A percentile compares a stretch with the other conserved stretches of the same genome.
These are phyloP conservation scores for Mormyrus lacerda DNA, from an alignment of 2,113 vertebrate species.

Conservation along the genomic window DNA sequence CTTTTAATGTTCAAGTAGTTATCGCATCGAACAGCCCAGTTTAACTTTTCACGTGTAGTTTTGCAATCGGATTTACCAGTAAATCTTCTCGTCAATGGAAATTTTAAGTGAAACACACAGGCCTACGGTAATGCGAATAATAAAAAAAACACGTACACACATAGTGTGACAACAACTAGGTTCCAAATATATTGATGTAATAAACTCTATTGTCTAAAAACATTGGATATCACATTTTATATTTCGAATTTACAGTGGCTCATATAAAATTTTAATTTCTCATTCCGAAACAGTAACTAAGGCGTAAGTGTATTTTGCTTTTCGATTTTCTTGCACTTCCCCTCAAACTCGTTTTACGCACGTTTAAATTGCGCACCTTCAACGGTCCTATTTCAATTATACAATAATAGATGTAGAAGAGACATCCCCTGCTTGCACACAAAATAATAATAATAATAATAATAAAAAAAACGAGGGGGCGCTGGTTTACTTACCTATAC, in stretches of 20 bases:
- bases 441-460: neutral
- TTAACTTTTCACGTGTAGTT: neutral
- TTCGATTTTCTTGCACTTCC: neutral
- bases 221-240: neutral
- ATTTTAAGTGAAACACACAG: neutral
- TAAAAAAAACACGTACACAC: neutral
- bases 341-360: neutral
- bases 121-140: neutral
- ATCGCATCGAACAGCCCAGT: neutral
- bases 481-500: constrained; percentile 78
- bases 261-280: neutral
- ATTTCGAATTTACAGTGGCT: neutral
- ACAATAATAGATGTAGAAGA: neutral
- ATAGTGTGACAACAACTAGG: neutral
- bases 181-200: neutral
- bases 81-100: neutral
- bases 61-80: neutral
- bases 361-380: neutral
- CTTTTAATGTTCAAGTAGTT: neutral
- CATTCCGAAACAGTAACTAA: neutral
- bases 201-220: neutral
- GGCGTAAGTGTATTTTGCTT: neutral
- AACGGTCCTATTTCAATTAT: neutral
- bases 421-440: neutral
- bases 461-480: neutral